These are phyloP conservation scores for Enteromius mattozi DNA, from an alignment of 2,797 vertebrate genomes.

Conservation along the genomic window DNA sequence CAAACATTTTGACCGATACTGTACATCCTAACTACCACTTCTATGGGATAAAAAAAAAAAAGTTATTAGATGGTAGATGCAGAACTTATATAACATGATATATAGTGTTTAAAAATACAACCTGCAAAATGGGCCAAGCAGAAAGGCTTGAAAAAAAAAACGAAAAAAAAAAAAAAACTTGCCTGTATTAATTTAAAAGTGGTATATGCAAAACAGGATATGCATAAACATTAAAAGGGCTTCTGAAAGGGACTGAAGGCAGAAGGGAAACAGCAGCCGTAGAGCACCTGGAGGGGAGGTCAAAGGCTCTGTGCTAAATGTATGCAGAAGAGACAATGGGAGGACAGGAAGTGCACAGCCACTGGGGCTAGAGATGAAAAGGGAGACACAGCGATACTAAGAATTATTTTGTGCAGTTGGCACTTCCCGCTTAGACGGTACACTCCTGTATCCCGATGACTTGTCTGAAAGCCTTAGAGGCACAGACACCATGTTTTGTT, in stretches of 20 bases:
- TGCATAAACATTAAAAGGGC: constrained; percentile 58
- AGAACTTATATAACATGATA: constrained; percentile 14
- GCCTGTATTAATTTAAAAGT: constrained; percentile 13
- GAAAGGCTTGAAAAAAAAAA: too few species aligned
- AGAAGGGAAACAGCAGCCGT: constrained; percentile 25
- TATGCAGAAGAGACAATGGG: constrained; percentile 55
- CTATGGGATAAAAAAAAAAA: neutral
- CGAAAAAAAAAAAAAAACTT: constrained; percentile 7
- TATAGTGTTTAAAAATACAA: constrained; percentile 9
- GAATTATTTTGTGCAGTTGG: constrained; percentile 11
- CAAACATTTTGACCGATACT: neutral
- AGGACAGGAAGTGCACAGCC: constrained; percentile 27
- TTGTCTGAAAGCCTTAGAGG: neutral
- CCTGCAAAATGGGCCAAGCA: constrained; percentile 11
- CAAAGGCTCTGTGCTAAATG: constrained; percentile 41
- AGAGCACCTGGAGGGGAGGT: constrained; percentile 47
- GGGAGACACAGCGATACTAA: constrained; percentile 16
- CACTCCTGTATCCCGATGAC: neutral
- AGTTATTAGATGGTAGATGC: neutral
- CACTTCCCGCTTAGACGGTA: neutral
- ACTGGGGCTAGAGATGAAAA: constrained; percentile 38
- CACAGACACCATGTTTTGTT: neutral
- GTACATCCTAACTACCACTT: neutral
- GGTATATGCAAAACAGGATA: constrained; percentile 34
- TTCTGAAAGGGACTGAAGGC: constrained; percentile 49